Base-by-base conservation (phyloP, 2,113 vertebrate genomes). In the Macrotus californicus region DNA sequence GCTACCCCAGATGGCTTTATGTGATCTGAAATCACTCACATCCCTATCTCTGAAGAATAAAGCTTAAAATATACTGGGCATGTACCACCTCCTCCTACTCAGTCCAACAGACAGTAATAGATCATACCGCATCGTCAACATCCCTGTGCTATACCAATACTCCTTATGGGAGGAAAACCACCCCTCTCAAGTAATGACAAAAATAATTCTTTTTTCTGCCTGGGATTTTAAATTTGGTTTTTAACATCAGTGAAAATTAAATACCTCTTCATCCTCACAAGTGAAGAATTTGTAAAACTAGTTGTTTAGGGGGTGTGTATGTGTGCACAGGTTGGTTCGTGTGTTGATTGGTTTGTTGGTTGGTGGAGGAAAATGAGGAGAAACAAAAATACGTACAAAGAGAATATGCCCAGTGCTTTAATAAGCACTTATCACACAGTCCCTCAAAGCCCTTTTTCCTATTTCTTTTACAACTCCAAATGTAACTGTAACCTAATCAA, bases 21-120 rank as follows among this genome's bases (percentile, higher is more conserved):
- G 83, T 93, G 75, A 93, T 92, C 75, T 92, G 70, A 95, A 97
- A 93, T 96, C 92, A 91, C 89, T 95, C 70, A 90, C 46, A 61
- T 89, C 34, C 72, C 76, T 61, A 41, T 95, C 89, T 82, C 90
- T 94, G 72, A 95, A 94, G 87, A 90, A 90, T 94, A 94, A 97
- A 92, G 67, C 70, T 97, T 96, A 94, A 96, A 97, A 97, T 96
- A 95, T 50, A 64, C 56, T 61, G 48, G 69, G n/a, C 77, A 94
- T 94, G 66, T 94, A 77, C 91, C 80, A 96, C 61, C 12, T 94
- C 81, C 70, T 97, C 56, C 92, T 81, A 96, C 59, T 96, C 85
- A 82, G 24, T 93, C 89, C 97, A 87, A 96, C 89, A 90, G 89
- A 91, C 66, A 72, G 52, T 73, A 89, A 94, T 89, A 84, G 36